Conservation (phyloP, 1,140 invertebrate genomes). For the Panulirus ornatus region DNA sequence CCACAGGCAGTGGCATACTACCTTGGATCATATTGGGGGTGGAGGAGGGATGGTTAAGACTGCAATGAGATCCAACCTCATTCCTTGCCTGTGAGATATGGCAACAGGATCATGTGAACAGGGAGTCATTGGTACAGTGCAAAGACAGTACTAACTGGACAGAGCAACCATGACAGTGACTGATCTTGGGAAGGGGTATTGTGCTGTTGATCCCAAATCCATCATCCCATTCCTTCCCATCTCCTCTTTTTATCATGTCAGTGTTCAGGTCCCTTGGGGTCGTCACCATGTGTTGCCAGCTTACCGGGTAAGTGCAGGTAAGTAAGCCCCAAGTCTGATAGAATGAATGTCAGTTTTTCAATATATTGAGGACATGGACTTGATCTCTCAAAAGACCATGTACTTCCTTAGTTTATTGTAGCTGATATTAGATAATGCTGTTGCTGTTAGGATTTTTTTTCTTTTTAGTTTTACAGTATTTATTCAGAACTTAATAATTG, state of each 20-base stretch:
- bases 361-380: conserved; percentile 17
- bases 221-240: conserved; percentile 46
- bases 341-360: conserved; percentile 44
- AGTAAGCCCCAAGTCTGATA: conserved; percentile 54
- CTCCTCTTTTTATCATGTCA: conserved; percentile 47
- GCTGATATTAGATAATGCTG: not conserved
- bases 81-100: not conserved
- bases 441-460: not conserved
- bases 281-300: conserved; percentile 37
- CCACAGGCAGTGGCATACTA: not conserved
- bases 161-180: not conserved
- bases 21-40: not conserved
- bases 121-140: not conserved
- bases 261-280: conserved; percentile 66
- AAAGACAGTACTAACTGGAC: not conserved
- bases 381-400: conserved; percentile 47
- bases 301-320: conserved; percentile 67
- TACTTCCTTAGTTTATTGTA: not conserved
- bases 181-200: conserved; percentile 6
- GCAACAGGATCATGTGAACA: too few relatives aligned
- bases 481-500: conserved; percentile 6
- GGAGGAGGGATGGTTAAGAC: not conserved
- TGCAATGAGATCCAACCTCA: not conserved
- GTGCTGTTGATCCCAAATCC: conserved; percentile 18
- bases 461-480: not conserved